A percentile compares a stretch with the other conserved stretches of the same genome.
Evolutionary conservation across 2,113 vertebrate species (phyloP).

Genomic region (Chionodraco myersi): DNA sequence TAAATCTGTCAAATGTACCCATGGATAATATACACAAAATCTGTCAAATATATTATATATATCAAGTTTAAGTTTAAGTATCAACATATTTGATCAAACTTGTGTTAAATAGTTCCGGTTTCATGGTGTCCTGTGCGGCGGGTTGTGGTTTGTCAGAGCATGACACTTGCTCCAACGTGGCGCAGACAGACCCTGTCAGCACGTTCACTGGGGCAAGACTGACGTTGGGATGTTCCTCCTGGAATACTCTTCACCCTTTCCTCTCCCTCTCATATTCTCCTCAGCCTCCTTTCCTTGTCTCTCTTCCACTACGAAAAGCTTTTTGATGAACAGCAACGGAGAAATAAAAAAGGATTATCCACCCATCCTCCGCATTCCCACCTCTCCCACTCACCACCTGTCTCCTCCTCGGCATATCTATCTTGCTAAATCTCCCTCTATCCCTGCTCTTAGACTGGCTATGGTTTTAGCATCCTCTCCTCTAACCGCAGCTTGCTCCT

Average conservation of each 20-base stretch:
- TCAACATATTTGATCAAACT: conserved; percentile 13
- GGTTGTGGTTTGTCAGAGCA: conserved; percentile 44
- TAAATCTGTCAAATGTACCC: not conserved
- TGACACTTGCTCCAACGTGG: conserved; percentile 64
- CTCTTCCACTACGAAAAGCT: conserved; percentile 29
- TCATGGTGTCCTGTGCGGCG: conserved; percentile 32
- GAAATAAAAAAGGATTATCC: conserved; percentile 32
- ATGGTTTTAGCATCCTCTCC: conserved; percentile 75
- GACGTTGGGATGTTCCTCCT: conserved; percentile 66
- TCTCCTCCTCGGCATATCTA: conserved; percentile 59
- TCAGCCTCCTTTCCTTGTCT: conserved; percentile 12
- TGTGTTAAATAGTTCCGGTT: conserved; percentile 42
- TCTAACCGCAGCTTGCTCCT: conserved; percentile 35
- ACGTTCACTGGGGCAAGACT: conserved; percentile 73
- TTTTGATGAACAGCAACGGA: conserved; percentile 44
- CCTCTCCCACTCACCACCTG: conserved; percentile 84
- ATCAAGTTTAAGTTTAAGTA: too few species aligned
- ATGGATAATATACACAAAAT: not conserved
- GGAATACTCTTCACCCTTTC: conserved; percentile 54
- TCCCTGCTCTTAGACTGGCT: conserved; percentile 55
- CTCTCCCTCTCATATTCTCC: conserved; percentile 39
- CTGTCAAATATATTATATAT: not conserved
- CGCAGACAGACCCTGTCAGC: conserved; percentile 76
- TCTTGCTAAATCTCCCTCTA: conserved; percentile 62
- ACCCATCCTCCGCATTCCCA: conserved; percentile 38